phyloP scores from a whole-genome alignment of 2,113 vertebrate genomes.

The Dipodomys merriami region DNA sequence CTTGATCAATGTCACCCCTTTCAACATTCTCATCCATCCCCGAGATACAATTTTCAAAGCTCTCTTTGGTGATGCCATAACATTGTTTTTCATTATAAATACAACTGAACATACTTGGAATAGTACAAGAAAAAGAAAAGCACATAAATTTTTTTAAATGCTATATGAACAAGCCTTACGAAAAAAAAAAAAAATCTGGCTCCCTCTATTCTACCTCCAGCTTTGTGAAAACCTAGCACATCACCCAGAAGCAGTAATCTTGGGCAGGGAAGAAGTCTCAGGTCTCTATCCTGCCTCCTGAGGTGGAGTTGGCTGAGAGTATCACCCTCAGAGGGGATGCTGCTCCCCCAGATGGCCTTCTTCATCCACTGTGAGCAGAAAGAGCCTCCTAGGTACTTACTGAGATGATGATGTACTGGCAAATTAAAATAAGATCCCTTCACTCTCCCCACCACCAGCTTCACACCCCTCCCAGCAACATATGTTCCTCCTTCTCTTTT shows the following conservation, averaged over 20 bases:
- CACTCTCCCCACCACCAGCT: not conserved
- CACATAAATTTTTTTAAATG: not conserved
- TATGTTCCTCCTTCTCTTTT: conserved; percentile 67
- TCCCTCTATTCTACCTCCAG: not conserved
- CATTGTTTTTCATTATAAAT: not conserved
- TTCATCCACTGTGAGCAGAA: conserved; percentile 45
- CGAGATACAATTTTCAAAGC: not conserved
- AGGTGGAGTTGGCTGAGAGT: not conserved
- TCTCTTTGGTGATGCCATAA: not conserved
- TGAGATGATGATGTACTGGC: conserved; percentile 56
- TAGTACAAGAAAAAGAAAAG: conserved; percentile 23
- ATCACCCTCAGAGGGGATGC: not conserved
- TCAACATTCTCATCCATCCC: no score
- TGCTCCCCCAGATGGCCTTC: not conserved
- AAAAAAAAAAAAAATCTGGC: not conserved
- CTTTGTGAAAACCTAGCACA: not conserved
- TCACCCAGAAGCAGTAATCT: not conserved
- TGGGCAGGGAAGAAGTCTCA: not conserved
- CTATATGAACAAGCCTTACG: not conserved
- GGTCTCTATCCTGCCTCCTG: not conserved
- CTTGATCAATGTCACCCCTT: no score
- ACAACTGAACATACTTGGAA: not conserved
- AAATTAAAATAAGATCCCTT: conserved; percentile 66
- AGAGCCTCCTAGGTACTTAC: conserved; percentile 3
- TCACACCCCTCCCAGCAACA: conserved; percentile 60